These are phyloP conservation scores for Leptopilina boulardi DNA, from an alignment of 1,140 invertebrate species.

Conservation along the genomic window DNA sequence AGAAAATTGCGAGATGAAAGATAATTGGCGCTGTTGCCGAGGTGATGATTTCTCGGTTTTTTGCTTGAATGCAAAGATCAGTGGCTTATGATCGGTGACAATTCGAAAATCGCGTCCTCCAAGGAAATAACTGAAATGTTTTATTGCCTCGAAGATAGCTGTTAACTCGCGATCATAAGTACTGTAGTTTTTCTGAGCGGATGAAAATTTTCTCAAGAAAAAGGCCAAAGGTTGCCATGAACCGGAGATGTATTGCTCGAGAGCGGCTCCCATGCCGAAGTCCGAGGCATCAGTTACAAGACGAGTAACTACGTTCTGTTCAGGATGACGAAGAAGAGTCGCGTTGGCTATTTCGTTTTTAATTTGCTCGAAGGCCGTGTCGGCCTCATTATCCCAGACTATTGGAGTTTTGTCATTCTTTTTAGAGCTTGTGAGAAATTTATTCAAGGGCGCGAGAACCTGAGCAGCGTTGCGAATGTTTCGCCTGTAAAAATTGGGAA, in stretches of 20 bases:
- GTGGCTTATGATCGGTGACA: not conserved
- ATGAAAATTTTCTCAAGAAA: not conserved
- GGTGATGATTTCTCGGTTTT: constrained; percentile 4
- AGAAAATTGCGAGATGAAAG: not conserved
- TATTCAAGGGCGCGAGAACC: not conserved
- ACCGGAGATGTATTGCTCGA: not conserved
- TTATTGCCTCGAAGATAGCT: not conserved
- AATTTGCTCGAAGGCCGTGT: not conserved
- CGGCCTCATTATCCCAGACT: not conserved
- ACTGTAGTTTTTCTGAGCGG: not conserved
- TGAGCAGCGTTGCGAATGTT: not conserved
- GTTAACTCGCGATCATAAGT: not conserved
- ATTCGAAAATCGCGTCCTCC: not conserved
- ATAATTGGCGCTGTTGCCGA: not conserved
- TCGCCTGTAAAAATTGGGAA: constrained; percentile 21
- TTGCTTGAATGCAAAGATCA: not conserved
- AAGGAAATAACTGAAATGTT: not conserved
- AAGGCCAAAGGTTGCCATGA: not conserved
- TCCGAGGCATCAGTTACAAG: constrained; percentile 4
- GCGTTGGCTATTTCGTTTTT: not conserved
- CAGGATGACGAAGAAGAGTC: not conserved
- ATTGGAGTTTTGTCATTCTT: constrained; percentile 9
- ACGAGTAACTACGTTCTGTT: not conserved
- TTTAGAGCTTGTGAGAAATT: not conserved
- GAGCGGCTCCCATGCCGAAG: constrained; percentile 6